These are phyloP conservation scores for Acanthaster planci DNA, from an alignment of 35 echinoderm and acorn worm genomes.

Conservation along the genomic window DNA sequence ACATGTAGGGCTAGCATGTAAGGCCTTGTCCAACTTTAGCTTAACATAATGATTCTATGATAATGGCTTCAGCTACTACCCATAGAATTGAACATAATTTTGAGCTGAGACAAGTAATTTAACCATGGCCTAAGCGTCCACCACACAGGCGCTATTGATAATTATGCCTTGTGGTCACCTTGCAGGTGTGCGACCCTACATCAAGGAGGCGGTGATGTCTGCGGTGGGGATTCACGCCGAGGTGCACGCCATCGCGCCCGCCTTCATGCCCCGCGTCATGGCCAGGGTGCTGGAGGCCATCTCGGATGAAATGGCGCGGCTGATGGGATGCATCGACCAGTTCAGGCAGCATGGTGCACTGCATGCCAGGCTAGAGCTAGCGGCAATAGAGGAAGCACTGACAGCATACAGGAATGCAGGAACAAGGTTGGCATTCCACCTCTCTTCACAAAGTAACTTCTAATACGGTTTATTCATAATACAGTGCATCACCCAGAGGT, in stretches of 20 bases:
- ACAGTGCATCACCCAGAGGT: no score
- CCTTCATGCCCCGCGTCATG: slow-evolving; percentile 95
- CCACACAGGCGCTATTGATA: no score
- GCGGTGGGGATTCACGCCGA: slow-evolving; percentile 89
- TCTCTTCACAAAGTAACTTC: no score
- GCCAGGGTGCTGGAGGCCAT: slow-evolving; percentile 78
- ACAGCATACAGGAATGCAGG: slow-evolving; percentile 91
- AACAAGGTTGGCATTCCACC: slow-evolving; percentile 73
- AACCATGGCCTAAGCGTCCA: no score
- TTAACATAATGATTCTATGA: no score
- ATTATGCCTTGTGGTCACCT: not conserved
- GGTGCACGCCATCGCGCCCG: slow-evolving; percentile 89
- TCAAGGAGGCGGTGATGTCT: slow-evolving; percentile 87
- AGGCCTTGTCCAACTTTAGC: no score
- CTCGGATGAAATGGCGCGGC: slow-evolving; percentile 87
- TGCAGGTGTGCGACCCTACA: slow-evolving; percentile 81
- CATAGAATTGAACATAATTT: no score
- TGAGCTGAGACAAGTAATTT: no score
- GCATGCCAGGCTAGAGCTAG: slow-evolving; percentile 86
- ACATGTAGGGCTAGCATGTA: no score
- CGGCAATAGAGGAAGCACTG: slow-evolving; percentile 76
- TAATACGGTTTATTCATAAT: slow-evolving; percentile 25
- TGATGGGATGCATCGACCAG: slow-evolving; percentile 82
- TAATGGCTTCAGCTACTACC: no score
- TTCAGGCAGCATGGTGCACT: slow-evolving; percentile 82